Evolutionary conservation across 92 coral and sea anemone species (phyloP), one percentile per base, ranked within the genome.

Genomic region (Zoanthus sociatus): DNA sequence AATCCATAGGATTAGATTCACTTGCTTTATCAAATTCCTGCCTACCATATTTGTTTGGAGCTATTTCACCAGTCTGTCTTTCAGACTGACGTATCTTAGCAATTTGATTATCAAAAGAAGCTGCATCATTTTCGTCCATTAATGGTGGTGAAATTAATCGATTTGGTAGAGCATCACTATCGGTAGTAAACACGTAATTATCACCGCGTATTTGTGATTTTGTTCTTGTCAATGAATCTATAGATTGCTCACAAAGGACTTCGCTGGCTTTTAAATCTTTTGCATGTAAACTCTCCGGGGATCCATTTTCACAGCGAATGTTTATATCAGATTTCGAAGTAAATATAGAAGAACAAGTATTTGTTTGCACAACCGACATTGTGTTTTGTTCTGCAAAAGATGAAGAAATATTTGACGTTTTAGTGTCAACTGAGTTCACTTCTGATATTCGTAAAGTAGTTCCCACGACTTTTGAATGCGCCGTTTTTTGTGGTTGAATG

Each of bases 111-210:
- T 69, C 74, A 31, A 20, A 56, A 79, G 12, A 26, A 71, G 33
- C 79, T 20, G 4, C 18, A 32, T 88, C 76, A 30, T 67, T 78
- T 21, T 67, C 84, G 3, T 90, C 90, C 55, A 87, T 81, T 63
- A 63, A 63, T 0, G 88, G 93, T 20, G 88, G 91, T n/a, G 93
- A 83, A 18, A 89, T 13, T 9, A 74, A 54, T 2, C 90, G 93
- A 2, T 83, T 51, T 21, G 79, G 88, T 9, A 90, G 93, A 16
- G 90, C 64, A 21, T 81, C 21, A 81, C 44, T 48, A 3, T 15
- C 37, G 21, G 51, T 64, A 63, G n/a, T 30, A 13, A 79, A 79
- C 56, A 48, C 42, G n/a, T 63, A 79, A 79, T 79, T 64, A 79
- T 21, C 60, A 31, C 44, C 70, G 31, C 31, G 61, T 12, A 44